Evolutionary conservation across 2,888 invertebrate genomes (phyloP), one percentile per base, ranked within the genome.

Genomic region (Megalurothrips usitatus): DNA sequence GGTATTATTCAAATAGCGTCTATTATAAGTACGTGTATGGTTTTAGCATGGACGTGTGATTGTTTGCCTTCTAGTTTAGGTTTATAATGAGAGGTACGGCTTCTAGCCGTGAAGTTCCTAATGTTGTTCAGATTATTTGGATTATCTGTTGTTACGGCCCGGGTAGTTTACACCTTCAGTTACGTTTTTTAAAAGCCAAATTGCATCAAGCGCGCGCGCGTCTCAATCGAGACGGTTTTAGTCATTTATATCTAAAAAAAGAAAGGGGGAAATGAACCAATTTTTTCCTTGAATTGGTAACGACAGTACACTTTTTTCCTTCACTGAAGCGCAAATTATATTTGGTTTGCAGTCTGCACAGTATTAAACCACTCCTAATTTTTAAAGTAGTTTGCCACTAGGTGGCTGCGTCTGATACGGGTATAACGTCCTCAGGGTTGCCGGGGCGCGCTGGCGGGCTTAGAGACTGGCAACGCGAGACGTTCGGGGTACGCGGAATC

Each of bases 31-130:
- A 26, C 68, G 68, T 58, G 58, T 58, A 58, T 58, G 58, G 58
- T 75, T 75, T 75, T 75, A 75, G 68, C 68, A 75, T 75, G 68
- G 68, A 75, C 68, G 68, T 75, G 68, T 75, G 68, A 75, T 75
- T 75, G 68, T 75, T 75, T 75, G 68, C 68, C 68, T 75, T 75
- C 6, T 75, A 75, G 68, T 23, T 26, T 75, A 75, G 68, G 26
- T 75, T 75, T 26, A 75, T 75, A 75, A 23, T 75, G 26, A 26
- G 68, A 75, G 68, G 68, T 75, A 75, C 68, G 68, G 68, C 68
- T 75, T n/a, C 26, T 26, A 23, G 68, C 68, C 68, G 68, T 75
- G 68, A 75, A 75, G 68, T 75, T 75, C 68, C 68, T 75, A 75
- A 75, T 75, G 68, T 75, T 75, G 68, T 75, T 75, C 68, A 75